A percentile compares a stretch with the other conserved stretches of the same genome.
Conservation (phyloP, 2,888 invertebrate genomes). For the Lasioglossum zephyrum region DNA sequence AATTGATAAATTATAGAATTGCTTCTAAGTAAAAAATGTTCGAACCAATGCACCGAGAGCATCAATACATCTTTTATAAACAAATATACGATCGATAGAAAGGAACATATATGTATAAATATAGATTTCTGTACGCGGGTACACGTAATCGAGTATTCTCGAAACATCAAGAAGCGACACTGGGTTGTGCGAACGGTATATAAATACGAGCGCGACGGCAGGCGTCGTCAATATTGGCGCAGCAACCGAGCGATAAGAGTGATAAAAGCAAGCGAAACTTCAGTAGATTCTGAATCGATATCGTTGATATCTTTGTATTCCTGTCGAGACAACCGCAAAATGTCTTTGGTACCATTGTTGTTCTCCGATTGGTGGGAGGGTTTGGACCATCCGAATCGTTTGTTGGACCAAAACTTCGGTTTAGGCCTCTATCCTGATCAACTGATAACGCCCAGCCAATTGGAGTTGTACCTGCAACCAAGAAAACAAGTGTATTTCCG, state of each 20-base stretch:
- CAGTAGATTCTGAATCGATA: background rate
- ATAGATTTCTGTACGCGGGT: background rate
- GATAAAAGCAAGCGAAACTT: background rate
- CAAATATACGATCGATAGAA: too few species aligned
- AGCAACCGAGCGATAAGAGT: slow-evolving; percentile 35
- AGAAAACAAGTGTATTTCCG: slow-evolving; percentile 86
- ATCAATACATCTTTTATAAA: too few species aligned
- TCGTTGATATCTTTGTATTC: background rate
- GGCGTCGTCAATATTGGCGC: slow-evolving; percentile 14
- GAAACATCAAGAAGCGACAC: slow-evolving; percentile 36
- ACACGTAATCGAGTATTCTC: background rate
- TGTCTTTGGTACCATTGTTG: slow-evolving; percentile 92
- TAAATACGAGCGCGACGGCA: background rate
- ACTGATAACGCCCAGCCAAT: slow-evolving; percentile 85
- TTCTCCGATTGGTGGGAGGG: slow-evolving; percentile 95
- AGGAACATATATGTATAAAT: background rate
- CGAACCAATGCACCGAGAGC: too few species aligned
- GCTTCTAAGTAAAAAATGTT: too few species aligned
- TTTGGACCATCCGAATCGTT: slow-evolving; percentile 89
- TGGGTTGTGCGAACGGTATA: slow-evolving; percentile 4
- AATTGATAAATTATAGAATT: too few species aligned
- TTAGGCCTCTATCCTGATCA: slow-evolving; percentile 90
- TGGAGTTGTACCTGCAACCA: slow-evolving; percentile 88
- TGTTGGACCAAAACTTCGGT: slow-evolving; percentile 93
- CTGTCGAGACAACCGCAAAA: slow-evolving; percentile 76